Percentiles rank a stretch among this genome's conserved stretches.
Conservation (phyloP, 2,797 vertebrate genomes). For the Neosalanx taihuensis region DNA sequence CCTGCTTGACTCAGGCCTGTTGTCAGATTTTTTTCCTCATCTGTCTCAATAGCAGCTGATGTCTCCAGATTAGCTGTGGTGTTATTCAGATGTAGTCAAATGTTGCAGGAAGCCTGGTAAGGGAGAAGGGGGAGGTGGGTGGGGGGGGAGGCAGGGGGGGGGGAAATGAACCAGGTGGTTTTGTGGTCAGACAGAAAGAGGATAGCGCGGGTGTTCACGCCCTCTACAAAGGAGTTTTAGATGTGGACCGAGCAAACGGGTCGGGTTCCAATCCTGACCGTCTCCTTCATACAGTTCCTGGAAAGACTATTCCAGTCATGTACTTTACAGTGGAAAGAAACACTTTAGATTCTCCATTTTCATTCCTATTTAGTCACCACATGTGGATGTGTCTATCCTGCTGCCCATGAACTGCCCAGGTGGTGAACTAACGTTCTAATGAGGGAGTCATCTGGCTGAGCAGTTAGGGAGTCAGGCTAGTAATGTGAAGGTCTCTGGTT, state of each 20-base stretch:
- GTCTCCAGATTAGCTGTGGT: neutral
- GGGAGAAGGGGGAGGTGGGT: neutral
- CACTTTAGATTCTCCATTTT: no score
- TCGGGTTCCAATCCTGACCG: neutral
- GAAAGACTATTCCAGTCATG: neutral
- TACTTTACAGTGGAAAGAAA: neutral
- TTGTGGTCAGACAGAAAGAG: neutral
- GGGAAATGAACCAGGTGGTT: neutral
- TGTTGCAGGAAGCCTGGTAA: neutral
- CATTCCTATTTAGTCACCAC: no score
- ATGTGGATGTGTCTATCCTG: no score
- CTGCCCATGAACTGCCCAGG: no score
- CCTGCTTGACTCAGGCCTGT: neutral
- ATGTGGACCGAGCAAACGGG: neutral
- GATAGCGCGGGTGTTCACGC: neutral
- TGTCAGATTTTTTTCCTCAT: neutral
- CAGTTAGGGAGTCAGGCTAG: no score
- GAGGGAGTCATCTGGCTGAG: no score
- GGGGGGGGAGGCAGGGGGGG: neutral
- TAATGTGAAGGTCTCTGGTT: no score
- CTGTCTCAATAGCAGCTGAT: neutral
- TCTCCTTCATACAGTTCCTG: neutral
- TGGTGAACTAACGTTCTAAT: no score
- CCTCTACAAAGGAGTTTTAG: neutral
- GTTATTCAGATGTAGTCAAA: slow-evolving; percentile 3